Evolutionary conservation across 2,888 invertebrate genomes (phyloP), one percentile per base, ranked within the genome.

Genomic region (Malthinus seriepunctatus): DNA sequence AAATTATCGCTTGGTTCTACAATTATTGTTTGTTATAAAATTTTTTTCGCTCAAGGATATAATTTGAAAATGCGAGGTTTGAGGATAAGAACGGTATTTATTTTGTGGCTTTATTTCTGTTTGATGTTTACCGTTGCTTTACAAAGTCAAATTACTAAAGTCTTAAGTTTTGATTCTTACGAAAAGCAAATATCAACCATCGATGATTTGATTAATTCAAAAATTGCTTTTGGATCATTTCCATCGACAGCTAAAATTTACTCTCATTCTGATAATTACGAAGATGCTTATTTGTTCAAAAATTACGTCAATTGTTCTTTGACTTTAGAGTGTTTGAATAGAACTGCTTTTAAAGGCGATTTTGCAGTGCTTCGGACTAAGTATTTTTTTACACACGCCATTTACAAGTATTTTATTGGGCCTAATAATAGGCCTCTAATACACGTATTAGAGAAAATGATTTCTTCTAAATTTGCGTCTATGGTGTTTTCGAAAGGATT

Each of bases 171-270:
- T 8, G 54, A 51, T 3, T 15, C 44, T 15, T 55, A 46, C 42
- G 47, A 47, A 55, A 32, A 23, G 7, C 51, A 51, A 46, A 56
- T 60, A 2, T 47, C 50, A 8, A 55, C 37, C 9, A 7, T 45
- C 31, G 23, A 55, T 8, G 50, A 55, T 9, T 34, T 60, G 15
- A n/a, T 55, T 6, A 31, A 38, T 14, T 51, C 47, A 1, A 12
- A 38, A 33, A 51, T 55, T 23, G 34, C 34, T 32, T 15, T 45
- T 1, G 14, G n/a, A 5, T 1, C 14, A 1, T 32, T n/a, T 9
- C 23, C n/a, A 1, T 9, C n/a, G 14, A 8, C 11, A n/a, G 2
- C 10, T 2, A n/a, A 45, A 1, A 2, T 9, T 4, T 45, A 23
- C 8, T 10, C 45, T 4, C 2, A 31, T 8, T 11, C 3, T 1